These are phyloP conservation scores for Myopa tessellatipennis DNA, from an alignment of 2,888 invertebrate species.

Conservation along the genomic window DNA sequence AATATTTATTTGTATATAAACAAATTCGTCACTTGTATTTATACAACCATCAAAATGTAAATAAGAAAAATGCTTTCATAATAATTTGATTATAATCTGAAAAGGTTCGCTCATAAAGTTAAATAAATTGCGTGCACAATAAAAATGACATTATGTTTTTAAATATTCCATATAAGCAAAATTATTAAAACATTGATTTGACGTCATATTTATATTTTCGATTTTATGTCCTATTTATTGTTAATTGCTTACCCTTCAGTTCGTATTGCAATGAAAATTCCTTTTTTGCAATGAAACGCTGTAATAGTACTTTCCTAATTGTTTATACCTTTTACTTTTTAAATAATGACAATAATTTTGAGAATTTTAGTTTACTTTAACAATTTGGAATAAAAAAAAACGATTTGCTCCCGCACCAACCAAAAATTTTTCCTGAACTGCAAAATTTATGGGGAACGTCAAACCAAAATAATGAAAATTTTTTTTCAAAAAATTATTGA, in stretches of 20 bases:
- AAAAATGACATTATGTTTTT: too few species aligned
- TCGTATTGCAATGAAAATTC: background rate
- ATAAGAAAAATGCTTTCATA: too few species aligned
- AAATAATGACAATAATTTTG: constrained; percentile 9
- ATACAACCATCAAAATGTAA: too few species aligned
- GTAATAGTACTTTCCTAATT: background rate
- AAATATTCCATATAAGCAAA: background rate
- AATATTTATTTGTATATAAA: too few species aligned
- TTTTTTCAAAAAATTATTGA: background rate
- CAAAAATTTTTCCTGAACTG: constrained; percentile 28
- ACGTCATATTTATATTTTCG: background rate
- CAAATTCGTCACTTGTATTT: too few species aligned
- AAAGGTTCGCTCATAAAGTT: too few species aligned
- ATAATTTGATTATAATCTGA: too few species aligned
- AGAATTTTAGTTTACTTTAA: constrained; percentile 30
- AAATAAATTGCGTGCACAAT: too few species aligned
- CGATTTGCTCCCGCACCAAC: constrained; percentile 1
- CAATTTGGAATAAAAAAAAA: constrained; percentile 24
- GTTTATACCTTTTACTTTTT: background rate
- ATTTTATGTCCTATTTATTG: background rate
- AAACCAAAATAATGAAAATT: constrained; percentile 4
- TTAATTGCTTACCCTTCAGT: constrained; percentile 10
- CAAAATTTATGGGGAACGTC: constrained; percentile 23
- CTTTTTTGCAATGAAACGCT: background rate
- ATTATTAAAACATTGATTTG: background rate